Evolutionary conservation across 2,113 vertebrate genomes (phyloP), one percentile per base, ranked within the genome.

Genomic region (Entomyzon cyanotis): DNA sequence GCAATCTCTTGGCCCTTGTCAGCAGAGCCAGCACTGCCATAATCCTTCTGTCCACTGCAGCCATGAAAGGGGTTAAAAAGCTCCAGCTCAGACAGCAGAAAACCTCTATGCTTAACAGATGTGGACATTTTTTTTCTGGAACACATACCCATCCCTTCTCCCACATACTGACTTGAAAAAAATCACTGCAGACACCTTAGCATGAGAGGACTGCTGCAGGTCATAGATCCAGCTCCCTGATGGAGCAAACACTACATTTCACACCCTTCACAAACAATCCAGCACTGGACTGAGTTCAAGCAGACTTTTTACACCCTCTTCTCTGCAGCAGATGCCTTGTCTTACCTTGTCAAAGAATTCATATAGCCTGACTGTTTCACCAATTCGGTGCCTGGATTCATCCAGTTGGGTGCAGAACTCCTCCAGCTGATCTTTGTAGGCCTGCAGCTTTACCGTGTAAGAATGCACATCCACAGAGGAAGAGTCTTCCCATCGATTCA

Each of bases 271-370:
- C 12, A 68, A 89, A 73, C 46, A 73, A 76, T 62, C 49, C 49
- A 78, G 33, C 39, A 78, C 39, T 68, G 70, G 78, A 59, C 27
- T 35, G n/a, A 46, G 44, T 49, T 59, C 3, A 0, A 65, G 75
- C 20, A 90, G 50, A 53, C 30, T 50, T 80, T 79, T 83, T 53
- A 88, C 31, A 23, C 5, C 8, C 30, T 75, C 30, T 30, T 74
- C 71, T 9, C 2, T 39, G 56, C 39, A 78, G 52, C 68, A 87
- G 70, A 69, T 53, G 70, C 39, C 49, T 92, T 11, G 15, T 55
- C 96, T 96, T 58, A 98, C 98, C 98, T 98, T 98, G 84, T 98
- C 98, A 85, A 98, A 98, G 92, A 98, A 98, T 69, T 98, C 96
- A 35, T 98, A 98, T 5, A 98, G 98, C 58, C 91, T 93, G 42